Conservation (phyloP, 2,113 vertebrate species). For the Pterocles burchelli region DNA sequence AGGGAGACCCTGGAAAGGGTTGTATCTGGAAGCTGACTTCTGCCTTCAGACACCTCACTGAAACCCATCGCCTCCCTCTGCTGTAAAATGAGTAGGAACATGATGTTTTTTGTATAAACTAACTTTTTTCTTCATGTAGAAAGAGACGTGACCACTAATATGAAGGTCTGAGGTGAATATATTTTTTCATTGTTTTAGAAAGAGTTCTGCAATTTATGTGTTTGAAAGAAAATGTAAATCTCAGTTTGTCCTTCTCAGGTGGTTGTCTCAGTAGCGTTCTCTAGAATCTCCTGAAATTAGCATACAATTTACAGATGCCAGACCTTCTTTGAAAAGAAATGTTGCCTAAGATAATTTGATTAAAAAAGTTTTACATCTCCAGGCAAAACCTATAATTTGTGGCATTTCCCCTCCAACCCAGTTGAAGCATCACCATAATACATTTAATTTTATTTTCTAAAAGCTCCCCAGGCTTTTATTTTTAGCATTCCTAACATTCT, state of each 20-base stretch:
- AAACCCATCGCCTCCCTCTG: neutral
- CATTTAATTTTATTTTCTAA: neutral
- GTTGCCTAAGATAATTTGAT: neutral
- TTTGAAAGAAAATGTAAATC: neutral
- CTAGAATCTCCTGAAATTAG: neutral
- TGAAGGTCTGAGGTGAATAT: neutral
- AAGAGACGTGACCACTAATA: neutral
- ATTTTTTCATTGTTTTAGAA: neutral
- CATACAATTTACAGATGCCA: neutral
- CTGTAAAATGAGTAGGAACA: neutral
- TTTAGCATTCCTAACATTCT: neutral
- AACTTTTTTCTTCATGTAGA: neutral
- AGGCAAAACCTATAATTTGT: neutral
- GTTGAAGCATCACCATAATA: neutral
- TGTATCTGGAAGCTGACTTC: neutral
- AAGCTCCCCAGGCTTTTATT: neutral
- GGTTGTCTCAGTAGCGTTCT: neutral
- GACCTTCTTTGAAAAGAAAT: neutral
- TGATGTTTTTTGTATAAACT: neutral
- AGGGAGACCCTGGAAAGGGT: neutral
- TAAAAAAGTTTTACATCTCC: neutral
- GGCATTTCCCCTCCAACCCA: neutral
- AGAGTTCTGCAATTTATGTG: neutral
- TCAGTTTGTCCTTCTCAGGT: neutral
- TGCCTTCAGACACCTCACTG: neutral